Conservation (phyloP, 1,140 invertebrate genomes). For the Coenobita brevimanus region DNA sequence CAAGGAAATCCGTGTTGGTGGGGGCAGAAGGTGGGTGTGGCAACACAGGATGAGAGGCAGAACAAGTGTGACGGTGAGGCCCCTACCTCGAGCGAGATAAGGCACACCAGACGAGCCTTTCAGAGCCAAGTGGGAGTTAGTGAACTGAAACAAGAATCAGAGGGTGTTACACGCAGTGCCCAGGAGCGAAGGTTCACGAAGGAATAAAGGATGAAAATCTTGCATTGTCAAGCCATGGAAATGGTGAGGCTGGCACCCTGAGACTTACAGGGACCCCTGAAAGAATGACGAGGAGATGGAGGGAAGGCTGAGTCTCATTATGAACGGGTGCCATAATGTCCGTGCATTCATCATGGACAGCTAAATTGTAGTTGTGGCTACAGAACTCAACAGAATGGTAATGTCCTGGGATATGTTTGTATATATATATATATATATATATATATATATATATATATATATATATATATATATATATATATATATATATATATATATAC, state of each 20-base stretch:
- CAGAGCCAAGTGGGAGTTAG: slow-evolving; percentile 67
- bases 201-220: not conserved
- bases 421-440: too few species aligned
- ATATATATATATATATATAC: too few species aligned
- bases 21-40: not conserved
- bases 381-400: too few species aligned
- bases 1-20: too few species aligned
- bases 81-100: slow-evolving; percentile 65
- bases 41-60: not conserved
- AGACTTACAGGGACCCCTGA: too few species aligned
- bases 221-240: not conserved
- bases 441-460: too few species aligned
- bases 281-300: not conserved
- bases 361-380: too few species aligned
- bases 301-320: not conserved
- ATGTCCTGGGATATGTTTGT: too few species aligned
- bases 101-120: slow-evolving; percentile 64
- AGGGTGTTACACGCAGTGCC: slow-evolving; percentile 64
- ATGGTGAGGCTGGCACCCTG: not conserved
- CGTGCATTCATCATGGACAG: too few species aligned
- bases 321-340: not conserved
- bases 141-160: slow-evolving; percentile 67
- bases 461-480: too few species aligned
- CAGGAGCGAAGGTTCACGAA: slow-evolving; percentile 27
- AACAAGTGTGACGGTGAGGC: slow-evolving; percentile 57